Evolutionary conservation across 2,113 vertebrate species (phyloP).

Genomic region (Vombatus ursinus): DNA sequence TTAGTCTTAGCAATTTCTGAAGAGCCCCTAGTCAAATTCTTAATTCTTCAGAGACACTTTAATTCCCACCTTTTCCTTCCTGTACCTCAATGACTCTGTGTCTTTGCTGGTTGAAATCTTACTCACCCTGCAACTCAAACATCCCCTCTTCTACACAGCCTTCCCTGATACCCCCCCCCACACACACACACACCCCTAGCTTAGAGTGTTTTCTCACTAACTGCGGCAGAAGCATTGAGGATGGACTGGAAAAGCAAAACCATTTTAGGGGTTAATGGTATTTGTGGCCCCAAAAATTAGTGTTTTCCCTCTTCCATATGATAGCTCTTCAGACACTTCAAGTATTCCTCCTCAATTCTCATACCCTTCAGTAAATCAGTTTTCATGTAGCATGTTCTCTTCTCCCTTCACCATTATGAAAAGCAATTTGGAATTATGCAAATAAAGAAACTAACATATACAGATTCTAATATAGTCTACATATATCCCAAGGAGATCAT

Average conservation of each 20-base stretch:
- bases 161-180: too few species aligned
- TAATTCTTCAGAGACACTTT: not conserved
- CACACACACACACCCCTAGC: too few species aligned
- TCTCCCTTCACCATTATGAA: not conserved
- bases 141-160: not conserved
- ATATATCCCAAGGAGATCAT: not conserved
- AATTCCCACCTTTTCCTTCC: not conserved
- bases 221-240: not conserved
- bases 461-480: not conserved
- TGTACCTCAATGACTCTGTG: not conserved
- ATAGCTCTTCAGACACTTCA: not conserved
- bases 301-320: not conserved
- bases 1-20: not conserved
- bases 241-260: not conserved
- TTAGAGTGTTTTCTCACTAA: not conserved
- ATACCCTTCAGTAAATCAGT: not conserved
- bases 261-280: not conserved
- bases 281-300: not conserved
- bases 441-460: not conserved
- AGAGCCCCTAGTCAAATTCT: not conserved
- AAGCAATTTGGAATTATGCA: not conserved
- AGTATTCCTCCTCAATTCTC: not conserved
- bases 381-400: not conserved
- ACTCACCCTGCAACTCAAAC: not conserved
- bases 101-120: not conserved